phyloP scores from a whole-genome alignment of 2,113 vertebrate genomes.

The Mormoops blainvillei region DNA sequence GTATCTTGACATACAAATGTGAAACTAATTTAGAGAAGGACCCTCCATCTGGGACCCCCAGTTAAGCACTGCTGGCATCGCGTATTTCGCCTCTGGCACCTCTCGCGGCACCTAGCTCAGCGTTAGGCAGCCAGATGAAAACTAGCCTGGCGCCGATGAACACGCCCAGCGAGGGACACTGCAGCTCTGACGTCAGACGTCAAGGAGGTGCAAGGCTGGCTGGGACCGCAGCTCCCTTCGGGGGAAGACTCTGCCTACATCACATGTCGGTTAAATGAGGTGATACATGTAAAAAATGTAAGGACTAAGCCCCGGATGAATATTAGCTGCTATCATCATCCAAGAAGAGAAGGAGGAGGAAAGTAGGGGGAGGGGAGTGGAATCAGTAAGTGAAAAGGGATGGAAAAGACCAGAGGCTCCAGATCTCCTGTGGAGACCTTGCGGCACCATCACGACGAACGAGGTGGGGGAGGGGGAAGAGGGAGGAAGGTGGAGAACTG shows the following conservation, averaged over 20 bases:
- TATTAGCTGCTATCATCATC: neutral
- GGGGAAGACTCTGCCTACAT: no score
- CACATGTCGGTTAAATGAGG: neutral
- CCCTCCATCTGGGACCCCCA: neutral
- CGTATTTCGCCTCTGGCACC: accelerated
- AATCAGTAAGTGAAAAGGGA: neutral
- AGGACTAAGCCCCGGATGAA: neutral
- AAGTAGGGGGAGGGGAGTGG: neutral
- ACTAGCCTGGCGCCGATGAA: neutral
- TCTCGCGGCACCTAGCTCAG: neutral
- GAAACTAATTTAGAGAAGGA: neutral
- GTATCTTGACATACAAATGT: neutral
- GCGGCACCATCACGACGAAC: no score
- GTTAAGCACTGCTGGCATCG: neutral
- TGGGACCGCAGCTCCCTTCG: neutral
- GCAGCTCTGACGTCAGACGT: neutral
- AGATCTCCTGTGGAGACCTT: accelerated
- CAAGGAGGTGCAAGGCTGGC: accelerated
- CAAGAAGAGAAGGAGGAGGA: neutral
- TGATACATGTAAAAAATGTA: neutral
- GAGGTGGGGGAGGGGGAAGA: accelerated
- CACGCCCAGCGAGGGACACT: neutral
- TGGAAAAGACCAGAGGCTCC: neutral
- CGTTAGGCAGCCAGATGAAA: no score
- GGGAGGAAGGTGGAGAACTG: neutral